Evolutionary conservation across 2,797 vertebrate genomes (phyloP), one percentile per base, ranked within the genome.

Genomic region (Ceryle rudis): DNA sequence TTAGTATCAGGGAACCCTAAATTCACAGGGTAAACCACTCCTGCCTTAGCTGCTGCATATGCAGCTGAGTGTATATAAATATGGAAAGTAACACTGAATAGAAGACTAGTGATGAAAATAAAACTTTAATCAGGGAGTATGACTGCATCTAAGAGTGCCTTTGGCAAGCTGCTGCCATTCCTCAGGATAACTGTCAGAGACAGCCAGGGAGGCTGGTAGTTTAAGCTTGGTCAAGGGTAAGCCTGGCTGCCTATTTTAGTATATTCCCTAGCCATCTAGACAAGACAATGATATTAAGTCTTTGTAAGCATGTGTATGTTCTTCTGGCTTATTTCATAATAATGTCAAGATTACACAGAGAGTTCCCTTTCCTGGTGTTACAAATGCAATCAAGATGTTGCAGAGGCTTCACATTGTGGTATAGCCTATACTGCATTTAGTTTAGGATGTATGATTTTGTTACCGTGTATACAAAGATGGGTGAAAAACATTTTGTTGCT

Each of bases 391-490:
- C 17, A 51, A 47, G 23, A 67, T 41, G 19, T 15, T 86, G 55
- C 70, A 75, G 33, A 86, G 9, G 54, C 41, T 81, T 90, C 71
- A 67, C 5, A 1, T 4, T 10, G 46, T 7, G 11, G 0, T 4
- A 54, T 19, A 41, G 46, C 22, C 26, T 37, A 37, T 14, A 21
- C 6, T 58, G 46, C 10, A 39, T 51, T 61, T 46, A 81, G 35
- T 11, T 31, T 28, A 69, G 66, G 23, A 70, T 9, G 9, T 23
- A 64, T 26, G 1, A 16, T 35, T 82, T 49, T 47, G 2, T 78
- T 58, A 20, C 0, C 0, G 15, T 2, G 1, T 29, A 12, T 22
- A 44, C 25, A 33, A 70, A 80, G 37, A 74, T 5, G 7, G 11
- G 18, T 21, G 46, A 86, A 69, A 69, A 58, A 52, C 5, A 41